Evolutionary conservation across 2,113 vertebrate genomes (phyloP).

Genomic region (Pollimyrus isidori): DNA sequence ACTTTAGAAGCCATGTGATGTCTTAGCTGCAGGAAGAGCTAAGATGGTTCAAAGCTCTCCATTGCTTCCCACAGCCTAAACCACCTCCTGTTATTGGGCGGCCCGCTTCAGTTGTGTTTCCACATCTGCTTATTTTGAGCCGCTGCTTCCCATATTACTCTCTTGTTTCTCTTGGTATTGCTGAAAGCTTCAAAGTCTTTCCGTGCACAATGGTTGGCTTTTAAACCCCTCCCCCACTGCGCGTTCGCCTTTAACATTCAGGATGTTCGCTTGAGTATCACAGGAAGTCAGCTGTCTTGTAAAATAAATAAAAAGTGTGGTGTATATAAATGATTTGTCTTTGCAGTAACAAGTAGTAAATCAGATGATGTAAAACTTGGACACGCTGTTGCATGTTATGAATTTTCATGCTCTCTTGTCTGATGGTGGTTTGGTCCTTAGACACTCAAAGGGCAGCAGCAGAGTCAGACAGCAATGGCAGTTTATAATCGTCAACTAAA

Average conservation of each 20-base stretch:
- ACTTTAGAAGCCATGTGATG: not conserved
- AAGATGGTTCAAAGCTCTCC: not conserved
- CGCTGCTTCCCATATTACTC: not conserved
- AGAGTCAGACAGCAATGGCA: not conserved
- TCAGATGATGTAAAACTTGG: not conserved
- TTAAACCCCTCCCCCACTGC: not conserved
- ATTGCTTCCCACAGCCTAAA: constrained; percentile 6
- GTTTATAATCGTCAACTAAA: not conserved
- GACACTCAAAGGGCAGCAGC: not conserved
- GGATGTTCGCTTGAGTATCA: not conserved
- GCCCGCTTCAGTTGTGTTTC: not conserved
- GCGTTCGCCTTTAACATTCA: not conserved
- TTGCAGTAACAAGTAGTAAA: not conserved
- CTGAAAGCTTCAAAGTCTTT: not conserved
- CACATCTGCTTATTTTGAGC: not conserved
- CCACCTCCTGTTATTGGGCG: constrained; percentile 19
- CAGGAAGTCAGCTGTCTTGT: not conserved
- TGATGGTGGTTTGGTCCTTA: not conserved
- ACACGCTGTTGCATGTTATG: not conserved
- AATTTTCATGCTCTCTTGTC: not conserved
- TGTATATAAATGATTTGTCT: not conserved
- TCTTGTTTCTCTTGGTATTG: not conserved
- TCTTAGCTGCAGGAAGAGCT: not conserved
- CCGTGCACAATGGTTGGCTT: not conserved
- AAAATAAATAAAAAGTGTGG: not conserved